Evolutionary conservation across 1,140 invertebrate species (phyloP).

Genomic region (Heliconius nattereri): DNA sequence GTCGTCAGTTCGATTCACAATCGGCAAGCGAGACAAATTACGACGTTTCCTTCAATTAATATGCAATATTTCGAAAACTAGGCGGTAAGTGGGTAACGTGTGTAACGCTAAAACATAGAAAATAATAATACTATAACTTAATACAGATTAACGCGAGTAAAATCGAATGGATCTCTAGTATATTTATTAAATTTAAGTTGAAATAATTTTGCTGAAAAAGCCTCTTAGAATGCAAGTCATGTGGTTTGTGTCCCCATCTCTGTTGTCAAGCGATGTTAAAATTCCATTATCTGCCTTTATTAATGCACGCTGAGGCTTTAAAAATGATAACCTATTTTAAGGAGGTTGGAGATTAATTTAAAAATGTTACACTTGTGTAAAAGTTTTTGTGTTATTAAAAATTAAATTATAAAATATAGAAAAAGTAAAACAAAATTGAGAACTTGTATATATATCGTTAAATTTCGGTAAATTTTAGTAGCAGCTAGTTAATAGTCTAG

Average conservation of each 20-base stretch:
- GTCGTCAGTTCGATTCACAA: too few species aligned
- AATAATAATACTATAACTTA: too few species aligned
- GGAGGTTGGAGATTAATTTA: background rate
- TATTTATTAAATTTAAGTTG: background rate
- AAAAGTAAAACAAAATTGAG: background rate
- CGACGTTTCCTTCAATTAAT: too few species aligned
- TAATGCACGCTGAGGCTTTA: slow-evolving; percentile 8
- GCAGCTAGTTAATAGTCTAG: too few species aligned
- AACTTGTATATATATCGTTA: too few species aligned
- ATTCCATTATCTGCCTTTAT: slow-evolving; percentile 6
- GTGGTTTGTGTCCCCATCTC: background rate
- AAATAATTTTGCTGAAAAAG: background rate
- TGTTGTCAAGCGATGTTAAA: background rate
- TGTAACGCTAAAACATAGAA: too few species aligned
- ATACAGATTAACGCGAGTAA: background rate
- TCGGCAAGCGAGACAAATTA: too few species aligned
- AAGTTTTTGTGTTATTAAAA: background rate
- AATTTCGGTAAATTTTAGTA: too few species aligned
- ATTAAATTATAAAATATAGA: background rate
- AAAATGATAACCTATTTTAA: slow-evolving; percentile 6
- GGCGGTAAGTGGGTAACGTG: too few species aligned
- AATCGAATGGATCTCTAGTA: background rate
- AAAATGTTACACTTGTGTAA: background rate
- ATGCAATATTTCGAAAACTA: too few species aligned
- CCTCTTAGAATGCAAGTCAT: slow-evolving; percentile 3